Evolutionary conservation across 1,140 invertebrate genomes (phyloP), one percentile per base, ranked within the genome.

Genomic region (Atopsyche davidsoni): DNA sequence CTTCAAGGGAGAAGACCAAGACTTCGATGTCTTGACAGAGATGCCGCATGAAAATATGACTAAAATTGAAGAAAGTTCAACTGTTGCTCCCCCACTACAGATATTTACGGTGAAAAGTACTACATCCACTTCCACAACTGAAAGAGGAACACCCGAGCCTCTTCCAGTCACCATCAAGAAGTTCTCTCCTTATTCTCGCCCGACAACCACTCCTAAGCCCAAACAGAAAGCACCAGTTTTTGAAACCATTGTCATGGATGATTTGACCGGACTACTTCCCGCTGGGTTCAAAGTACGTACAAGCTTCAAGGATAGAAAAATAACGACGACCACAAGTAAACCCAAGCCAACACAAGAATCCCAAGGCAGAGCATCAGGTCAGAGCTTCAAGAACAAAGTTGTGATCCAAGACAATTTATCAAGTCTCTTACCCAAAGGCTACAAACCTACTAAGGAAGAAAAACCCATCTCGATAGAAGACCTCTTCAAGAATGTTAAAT

Each of bases 371-470:
- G 73, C 69, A 17, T 70, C 67, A 13, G 69, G 72, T n/a, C 68
- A 69, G 11, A 68, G 58, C n/a, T 62, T 64, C 3, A 73, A 78
- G 62, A 75, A 73, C 55, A 69, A 75, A 69, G 64, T 75, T 13
- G 72, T 69, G 13, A 62, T 75, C 32, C 62, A 74, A 60, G 75
- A 80, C 57, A 77, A 82, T 57, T 70, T 81, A 45, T 76, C 73
- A 19, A 69, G 79, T 6, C 73, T 83, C 11, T 64, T 87, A 28
- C 86, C 85, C 14, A 79, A 81, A 54, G 84, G 80, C 57, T 83
- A 78, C 60, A 81, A 75, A 43, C 66, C 68, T 6, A 67, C 75
- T 34, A 72, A 75, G 55, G 68, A 69, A 58, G 70, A 72, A 47
- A 61, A 60, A 46, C 18, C 40, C 21, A 45, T 44, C 24, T 55